Conservation (phyloP, 1,140 invertebrate genomes). For the Elysia chlorotica region DNA sequence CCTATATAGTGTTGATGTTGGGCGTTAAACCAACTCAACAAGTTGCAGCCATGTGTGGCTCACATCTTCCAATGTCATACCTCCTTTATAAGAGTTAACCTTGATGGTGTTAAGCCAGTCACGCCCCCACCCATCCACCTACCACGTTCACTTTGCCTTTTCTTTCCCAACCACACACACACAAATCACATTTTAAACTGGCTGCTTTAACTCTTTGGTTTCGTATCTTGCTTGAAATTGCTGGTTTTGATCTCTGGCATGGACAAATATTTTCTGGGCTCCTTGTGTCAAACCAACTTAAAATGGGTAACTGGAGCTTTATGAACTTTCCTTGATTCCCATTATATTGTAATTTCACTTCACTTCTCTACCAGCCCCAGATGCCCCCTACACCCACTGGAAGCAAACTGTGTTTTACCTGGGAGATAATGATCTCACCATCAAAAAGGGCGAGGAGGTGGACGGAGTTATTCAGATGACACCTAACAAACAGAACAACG, state of each 20-base stretch:
- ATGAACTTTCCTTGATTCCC: not conserved
- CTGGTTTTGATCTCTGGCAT: not conserved
- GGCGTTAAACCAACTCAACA: too few species aligned
- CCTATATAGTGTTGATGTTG: too few species aligned
- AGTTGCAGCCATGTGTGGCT: too few species aligned
- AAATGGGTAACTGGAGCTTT: not conserved
- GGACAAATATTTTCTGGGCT: not conserved
- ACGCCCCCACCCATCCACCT: too few species aligned
- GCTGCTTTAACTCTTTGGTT: not conserved
- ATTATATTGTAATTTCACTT: too few species aligned
- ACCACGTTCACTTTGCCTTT: too few species aligned
- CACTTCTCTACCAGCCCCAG: slow-evolving; percentile 72
- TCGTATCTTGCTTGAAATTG: not conserved
- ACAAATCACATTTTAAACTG: too few species aligned
- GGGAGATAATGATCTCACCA: slow-evolving; percentile 93
- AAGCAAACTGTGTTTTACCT: slow-evolving; percentile 99
- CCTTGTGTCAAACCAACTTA: not conserved
- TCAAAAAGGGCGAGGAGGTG: slow-evolving; percentile 92
- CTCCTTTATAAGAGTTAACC: too few species aligned
- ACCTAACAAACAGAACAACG: slow-evolving; percentile 93
- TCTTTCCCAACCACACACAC: too few species aligned
- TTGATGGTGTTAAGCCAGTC: too few species aligned
- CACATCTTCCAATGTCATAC: too few species aligned
- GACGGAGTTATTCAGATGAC: slow-evolving; percentile 89
- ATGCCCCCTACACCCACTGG: slow-evolving; percentile 98